phyloP scores from a whole-genome alignment of 30 jellyfish, hydroid and myxozoan species.

The Mastigias papua region DNA sequence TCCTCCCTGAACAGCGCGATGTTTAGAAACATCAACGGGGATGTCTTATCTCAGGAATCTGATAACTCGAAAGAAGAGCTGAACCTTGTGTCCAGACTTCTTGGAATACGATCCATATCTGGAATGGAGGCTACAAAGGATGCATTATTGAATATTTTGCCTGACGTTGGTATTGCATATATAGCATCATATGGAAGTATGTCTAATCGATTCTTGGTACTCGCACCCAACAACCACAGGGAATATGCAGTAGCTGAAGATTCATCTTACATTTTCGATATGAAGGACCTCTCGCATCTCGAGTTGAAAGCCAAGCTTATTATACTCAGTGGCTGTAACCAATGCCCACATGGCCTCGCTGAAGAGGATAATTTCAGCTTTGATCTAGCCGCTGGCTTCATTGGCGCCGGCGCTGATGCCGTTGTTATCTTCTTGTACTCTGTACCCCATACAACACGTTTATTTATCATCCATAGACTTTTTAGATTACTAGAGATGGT shows the following conservation, averaged over 20 bases:
- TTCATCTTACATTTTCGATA: slow-evolving; percentile 34
- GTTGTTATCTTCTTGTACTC: slow-evolving; percentile 54
- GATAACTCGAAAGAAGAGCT: slow-evolving; percentile 46
- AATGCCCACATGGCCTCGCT: slow-evolving; percentile 73
- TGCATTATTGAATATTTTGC: background rate
- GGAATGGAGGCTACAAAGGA: slow-evolving; percentile 59
- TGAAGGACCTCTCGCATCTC: slow-evolving; percentile 44
- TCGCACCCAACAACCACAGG: slow-evolving; percentile 68
- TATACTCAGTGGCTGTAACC: slow-evolving; percentile 57
- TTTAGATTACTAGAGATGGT: slow-evolving; percentile 64
- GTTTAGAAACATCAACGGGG: slow-evolving; percentile 48
- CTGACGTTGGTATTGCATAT: slow-evolving; percentile 39
- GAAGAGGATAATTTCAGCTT: slow-evolving; percentile 4
- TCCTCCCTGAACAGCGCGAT: slow-evolving; percentile 45
- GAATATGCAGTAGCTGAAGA: slow-evolving; percentile 48
- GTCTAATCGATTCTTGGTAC: slow-evolving; percentile 30
- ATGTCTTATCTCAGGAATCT: slow-evolving; percentile 26
- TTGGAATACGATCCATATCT: slow-evolving; percentile 38
- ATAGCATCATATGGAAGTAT: slow-evolving; percentile 37
- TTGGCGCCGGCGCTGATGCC: slow-evolving; percentile 69
- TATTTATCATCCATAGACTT: slow-evolving; percentile 34
- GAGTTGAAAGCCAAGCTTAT: slow-evolving; percentile 56
- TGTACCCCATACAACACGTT: slow-evolving; percentile 44
- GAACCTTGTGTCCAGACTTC: slow-evolving; percentile 30
- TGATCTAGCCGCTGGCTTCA: slow-evolving; percentile 54